phyloP scores from a whole-genome alignment of 2,113 vertebrate species.

The Pelvicachromis taeniatus region DNA sequence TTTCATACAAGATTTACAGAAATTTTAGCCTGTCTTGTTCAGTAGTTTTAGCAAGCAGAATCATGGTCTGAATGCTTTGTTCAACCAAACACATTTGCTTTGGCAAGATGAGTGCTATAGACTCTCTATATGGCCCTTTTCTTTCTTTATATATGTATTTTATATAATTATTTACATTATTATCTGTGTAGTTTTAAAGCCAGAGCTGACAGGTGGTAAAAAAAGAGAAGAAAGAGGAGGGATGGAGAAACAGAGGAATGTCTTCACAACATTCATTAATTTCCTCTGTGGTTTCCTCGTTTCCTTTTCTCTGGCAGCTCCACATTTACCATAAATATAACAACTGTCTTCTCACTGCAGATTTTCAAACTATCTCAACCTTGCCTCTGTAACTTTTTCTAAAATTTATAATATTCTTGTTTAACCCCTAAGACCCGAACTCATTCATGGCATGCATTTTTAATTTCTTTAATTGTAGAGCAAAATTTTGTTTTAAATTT shows the following conservation, averaged over 20 bases:
- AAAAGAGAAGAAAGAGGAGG: neutral
- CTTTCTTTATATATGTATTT: neutral
- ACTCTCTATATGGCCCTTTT: neutral
- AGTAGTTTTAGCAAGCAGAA: neutral
- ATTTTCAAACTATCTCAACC: neutral
- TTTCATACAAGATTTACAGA: neutral
- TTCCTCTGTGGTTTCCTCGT: neutral
- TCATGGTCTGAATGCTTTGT: neutral
- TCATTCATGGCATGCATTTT: too few relatives aligned
- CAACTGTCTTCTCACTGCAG: neutral
- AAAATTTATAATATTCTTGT: neutral
- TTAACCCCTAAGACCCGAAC: neutral
- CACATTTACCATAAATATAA: neutral
- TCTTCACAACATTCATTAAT: neutral
- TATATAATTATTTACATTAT: neutral
- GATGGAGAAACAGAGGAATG: too few relatives aligned
- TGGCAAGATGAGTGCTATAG: neutral
- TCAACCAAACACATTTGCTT: neutral
- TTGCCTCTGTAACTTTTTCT: neutral
- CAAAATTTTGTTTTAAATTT: too few relatives aligned
- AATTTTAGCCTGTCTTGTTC: neutral
- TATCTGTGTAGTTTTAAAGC: neutral
- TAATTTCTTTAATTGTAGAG: too few relatives aligned
- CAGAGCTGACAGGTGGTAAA: neutral
- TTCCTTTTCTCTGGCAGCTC: neutral